Base-by-base conservation (phyloP, 37 sponge, comb jelly and placozoan species). In the Cladorhizidae sp. region DNA sequence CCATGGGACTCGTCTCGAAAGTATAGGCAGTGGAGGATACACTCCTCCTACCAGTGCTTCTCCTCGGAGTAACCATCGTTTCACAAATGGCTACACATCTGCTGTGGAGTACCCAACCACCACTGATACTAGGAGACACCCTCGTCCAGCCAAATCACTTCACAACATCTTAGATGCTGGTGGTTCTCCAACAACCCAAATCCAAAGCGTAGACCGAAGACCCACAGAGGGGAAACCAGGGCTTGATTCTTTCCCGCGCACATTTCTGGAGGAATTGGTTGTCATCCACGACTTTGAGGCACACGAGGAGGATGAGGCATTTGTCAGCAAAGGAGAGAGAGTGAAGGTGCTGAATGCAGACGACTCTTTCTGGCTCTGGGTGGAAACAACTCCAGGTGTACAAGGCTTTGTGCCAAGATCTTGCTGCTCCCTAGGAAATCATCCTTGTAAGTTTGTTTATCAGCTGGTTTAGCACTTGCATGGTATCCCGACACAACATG, bases 271-370 rank as follows among this genome's bases (percentile, higher is more conserved):
- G 55, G 86, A 93, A 41, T 79, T 93, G 68, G 93, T 93, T 5
- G 93, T 93, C 37, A 83, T 93, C 43, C 93, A 93, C 43, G 86
- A 85, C 67, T 93, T 93, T 64, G 81, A 76, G 40, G 85, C 89
- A 12, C 79, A 74, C 35, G 93, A 92, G 25, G 93, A 92, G 80
- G 79, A 92, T 51, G 93, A 92, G 59, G 85, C 87, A 57, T 69
- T 88, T 62, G 79, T 88, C 28, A 70, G 52, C 14, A 92, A 92
- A 64, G 93, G 93, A 70, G 89, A 92, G 76, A 70, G 64, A 42
- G 93, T 92, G 64, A 40, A 57, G 14, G 93, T 92, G 50, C 57
- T 92, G 52, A 92, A 92, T 50, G 93, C 93, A 35, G 93, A 92
- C 32, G 93, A 92, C 61, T 68, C 80, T 3, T 69, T 78, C 28